Evolutionary conservation across 1,140 invertebrate genomes (phyloP), one percentile per base, ranked within the genome.

Genomic region (Drosophila chauvacae): DNA sequence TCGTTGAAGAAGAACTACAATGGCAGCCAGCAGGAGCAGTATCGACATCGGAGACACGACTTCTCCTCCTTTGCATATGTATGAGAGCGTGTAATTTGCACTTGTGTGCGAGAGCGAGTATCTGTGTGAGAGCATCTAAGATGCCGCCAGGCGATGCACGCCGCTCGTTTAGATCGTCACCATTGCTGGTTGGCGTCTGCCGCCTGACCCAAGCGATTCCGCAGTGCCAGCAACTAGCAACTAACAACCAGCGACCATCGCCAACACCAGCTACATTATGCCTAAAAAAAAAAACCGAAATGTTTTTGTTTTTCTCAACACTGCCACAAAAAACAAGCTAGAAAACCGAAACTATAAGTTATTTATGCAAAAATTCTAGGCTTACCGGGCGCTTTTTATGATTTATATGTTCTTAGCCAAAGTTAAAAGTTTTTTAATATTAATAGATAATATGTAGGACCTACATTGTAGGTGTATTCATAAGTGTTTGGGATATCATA

Each of bases 81-180:
- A 90, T 85, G 60, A 84, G 81, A 72, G 66, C 70, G 64, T 75
- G 68, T 88, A 88, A 84, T 88, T 87, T 88, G 65, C 80, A 90
- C 85, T 77, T 77, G 74, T 82, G 73, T 70, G 30, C 39, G 2
- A 37, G 14, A 26, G 20, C 13, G 53, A 56, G 53, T 74, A 44
- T 81, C 50, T 79, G 57, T 87, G 57, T 70, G 63, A 72, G 69
- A 71, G 85, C 85, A 90, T 90, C 85, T 90, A 90, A 90, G 85
- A 90, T 90, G 81, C 85, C 85, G 85, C 81, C 65, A 48, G 56
- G 41, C 74, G 80, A 88, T 88, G 72, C 77, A 80, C 65, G 77
- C 58, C 68, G 80, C 68, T 66, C 62, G 84, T 69, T 85, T 79
- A 81, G 81, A 90, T 90, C 78, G 81, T 90, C 85, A 88, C 81